These are phyloP conservation scores for Dryobotodes eremita DNA, from an alignment of 2,888 invertebrate species.

Conservation along the genomic window DNA sequence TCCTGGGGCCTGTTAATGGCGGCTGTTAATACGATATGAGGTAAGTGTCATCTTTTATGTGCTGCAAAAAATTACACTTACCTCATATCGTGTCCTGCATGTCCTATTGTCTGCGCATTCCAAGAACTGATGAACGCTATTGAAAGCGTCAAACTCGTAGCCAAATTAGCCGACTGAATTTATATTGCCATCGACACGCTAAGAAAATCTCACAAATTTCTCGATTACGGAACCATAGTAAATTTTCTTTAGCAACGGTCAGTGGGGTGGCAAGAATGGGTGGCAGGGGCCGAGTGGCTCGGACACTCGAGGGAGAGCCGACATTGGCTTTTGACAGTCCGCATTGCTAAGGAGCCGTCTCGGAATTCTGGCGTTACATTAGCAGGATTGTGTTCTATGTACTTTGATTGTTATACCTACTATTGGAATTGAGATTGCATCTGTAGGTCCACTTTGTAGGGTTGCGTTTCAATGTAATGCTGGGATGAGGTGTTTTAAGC, in stretches of 20 bases:
- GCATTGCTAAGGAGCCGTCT: slow-evolving; percentile 76
- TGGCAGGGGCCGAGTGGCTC: slow-evolving; percentile 76
- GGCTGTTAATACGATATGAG: too few species aligned
- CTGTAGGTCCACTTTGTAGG: neutral
- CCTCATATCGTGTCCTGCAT: too few species aligned
- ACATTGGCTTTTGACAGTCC: slow-evolving; percentile 89
- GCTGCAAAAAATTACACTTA: too few species aligned
- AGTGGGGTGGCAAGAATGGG: slow-evolving; percentile 77
- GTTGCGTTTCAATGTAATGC: neutral
- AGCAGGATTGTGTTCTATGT: slow-evolving; percentile 61
- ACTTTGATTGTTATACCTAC: slow-evolving; percentile 42
- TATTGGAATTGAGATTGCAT: slow-evolving; percentile 25
- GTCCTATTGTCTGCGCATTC: neutral
- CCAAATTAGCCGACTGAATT: neutral
- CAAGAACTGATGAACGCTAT: neutral
- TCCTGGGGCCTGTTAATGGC: too few species aligned
- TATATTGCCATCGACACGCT: neutral
- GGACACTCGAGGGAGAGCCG: slow-evolving; percentile 84
- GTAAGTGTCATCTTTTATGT: too few species aligned
- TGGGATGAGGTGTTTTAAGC: neutral
- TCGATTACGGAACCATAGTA: slow-evolving; percentile 72
- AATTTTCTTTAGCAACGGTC: slow-evolving; percentile 74
- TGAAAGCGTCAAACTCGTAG: neutral
- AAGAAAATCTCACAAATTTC: slow-evolving; percentile 8
- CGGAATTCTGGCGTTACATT: slow-evolving; percentile 73